These are phyloP conservation scores for Pseudopipra pipra DNA, from an alignment of 2,113 vertebrate species.

Conservation along the genomic window DNA sequence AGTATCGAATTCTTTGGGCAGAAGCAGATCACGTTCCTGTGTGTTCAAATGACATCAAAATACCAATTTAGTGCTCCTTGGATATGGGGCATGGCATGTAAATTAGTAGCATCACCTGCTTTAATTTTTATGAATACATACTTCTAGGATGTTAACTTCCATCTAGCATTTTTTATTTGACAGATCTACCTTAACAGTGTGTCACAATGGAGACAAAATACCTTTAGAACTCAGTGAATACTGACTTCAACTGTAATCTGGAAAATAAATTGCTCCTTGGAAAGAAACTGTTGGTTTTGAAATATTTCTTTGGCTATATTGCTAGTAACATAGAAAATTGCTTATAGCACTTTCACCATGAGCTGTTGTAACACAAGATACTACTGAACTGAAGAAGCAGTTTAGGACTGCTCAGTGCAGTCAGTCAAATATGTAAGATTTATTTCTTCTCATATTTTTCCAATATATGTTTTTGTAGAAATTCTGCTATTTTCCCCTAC, in stretches of 20 bases:
- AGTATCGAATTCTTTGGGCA: neutral
- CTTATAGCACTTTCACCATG: neutral
- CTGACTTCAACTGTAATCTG: slow-evolving; percentile 3
- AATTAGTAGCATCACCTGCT: neutral
- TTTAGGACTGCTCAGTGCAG: neutral
- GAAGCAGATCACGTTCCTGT: neutral
- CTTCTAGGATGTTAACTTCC: neutral
- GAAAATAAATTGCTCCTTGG: slow-evolving; percentile 10
- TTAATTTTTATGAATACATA: neutral
- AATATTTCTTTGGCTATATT: slow-evolving; percentile 1
- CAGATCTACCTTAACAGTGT: neutral
- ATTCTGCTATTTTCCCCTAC: neutral
- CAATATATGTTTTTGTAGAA: neutral
- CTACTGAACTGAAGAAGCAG: neutral
- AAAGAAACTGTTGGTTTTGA: neutral
- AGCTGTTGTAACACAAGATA: neutral
- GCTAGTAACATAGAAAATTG: slow-evolving; percentile 9
- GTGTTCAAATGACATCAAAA: neutral
- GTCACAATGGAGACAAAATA: neutral
- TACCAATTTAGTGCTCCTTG: neutral
- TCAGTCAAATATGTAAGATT: neutral
- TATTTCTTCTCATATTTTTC: neutral
- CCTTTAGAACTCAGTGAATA: neutral
- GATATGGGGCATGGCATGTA: neutral
- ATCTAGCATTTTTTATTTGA: neutral